These are phyloP conservation scores for Cheilinus undulatus DNA, from an alignment of 2,113 vertebrate genomes.

Conservation along the genomic window DNA sequence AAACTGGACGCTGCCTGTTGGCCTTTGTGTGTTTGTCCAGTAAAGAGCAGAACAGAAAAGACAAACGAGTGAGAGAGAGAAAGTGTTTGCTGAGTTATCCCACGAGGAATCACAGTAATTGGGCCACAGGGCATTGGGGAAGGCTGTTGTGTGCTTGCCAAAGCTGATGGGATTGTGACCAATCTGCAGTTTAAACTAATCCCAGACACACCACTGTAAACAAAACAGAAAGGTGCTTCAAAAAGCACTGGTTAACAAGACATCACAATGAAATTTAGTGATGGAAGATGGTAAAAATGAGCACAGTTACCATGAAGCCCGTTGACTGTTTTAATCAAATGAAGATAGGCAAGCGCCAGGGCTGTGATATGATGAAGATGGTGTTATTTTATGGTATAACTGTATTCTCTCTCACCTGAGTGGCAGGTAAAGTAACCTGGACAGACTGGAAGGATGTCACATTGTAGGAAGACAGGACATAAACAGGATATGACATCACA, in stretches of 20 bases:
- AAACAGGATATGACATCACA: constrained; percentile 39
- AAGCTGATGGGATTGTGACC: constrained; percentile 48
- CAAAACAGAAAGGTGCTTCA: background rate
- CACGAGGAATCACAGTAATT: constrained; percentile 60
- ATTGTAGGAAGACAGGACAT: constrained; percentile 61
- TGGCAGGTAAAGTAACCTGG: constrained; percentile 83
- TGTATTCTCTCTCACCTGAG: constrained; percentile 82
- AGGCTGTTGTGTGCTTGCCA: constrained; percentile 36
- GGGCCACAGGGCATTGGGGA: constrained; percentile 58
- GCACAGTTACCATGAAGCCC: background rate
- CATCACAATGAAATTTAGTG: background rate
- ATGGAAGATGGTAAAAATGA: background rate
- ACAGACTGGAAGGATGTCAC: constrained; percentile 68
- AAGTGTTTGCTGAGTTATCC: constrained; percentile 54
- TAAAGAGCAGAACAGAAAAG: constrained; percentile 31
- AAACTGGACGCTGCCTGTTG: constrained; percentile 62
- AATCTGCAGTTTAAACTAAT: constrained; percentile 52
- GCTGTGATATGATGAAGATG: background rate
- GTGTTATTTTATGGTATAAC: constrained; percentile 29
- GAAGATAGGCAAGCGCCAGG: constrained; percentile 1
- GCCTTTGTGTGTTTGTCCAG: constrained; percentile 63
- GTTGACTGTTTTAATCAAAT: background rate
- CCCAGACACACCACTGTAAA: constrained; percentile 22
- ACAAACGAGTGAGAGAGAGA: constrained; percentile 13
- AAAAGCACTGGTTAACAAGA: constrained; percentile 1